Conservation (phyloP, 2,888 invertebrate species). For the Phyllotreta striolata region DNA sequence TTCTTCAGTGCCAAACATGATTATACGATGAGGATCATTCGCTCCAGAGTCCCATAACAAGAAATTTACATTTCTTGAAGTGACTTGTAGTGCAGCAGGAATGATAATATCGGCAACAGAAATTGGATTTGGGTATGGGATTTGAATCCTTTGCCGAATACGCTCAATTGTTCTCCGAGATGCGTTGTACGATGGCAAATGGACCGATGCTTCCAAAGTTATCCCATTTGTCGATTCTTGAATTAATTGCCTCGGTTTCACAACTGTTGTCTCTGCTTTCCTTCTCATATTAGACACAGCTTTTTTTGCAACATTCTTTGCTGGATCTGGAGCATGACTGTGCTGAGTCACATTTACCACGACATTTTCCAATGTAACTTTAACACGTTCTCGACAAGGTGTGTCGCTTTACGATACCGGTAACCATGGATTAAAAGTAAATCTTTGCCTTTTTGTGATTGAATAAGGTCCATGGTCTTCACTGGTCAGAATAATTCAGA, state of each 20-base stretch:
- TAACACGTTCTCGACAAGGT: constrained; percentile 11
- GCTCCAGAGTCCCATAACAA: constrained; percentile 15
- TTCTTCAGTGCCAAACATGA: constrained; percentile 21
- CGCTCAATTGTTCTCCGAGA: constrained; percentile 9
- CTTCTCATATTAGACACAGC: constrained; percentile 7
- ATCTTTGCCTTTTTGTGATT: too few relatives aligned
- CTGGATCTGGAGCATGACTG: constrained; percentile 14
- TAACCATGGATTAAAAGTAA: constrained; percentile 8
- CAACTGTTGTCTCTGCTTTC: constrained; percentile 1
- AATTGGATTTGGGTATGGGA: not conserved
- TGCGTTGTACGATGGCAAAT: constrained; percentile 14
- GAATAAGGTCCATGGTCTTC: too few relatives aligned
- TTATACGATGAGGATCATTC: constrained; percentile 9
- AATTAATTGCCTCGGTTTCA: constrained; percentile 5
- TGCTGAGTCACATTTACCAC: constrained; percentile 5
- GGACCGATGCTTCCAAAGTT: constrained; percentile 13
- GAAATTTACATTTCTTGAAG: constrained; percentile 11
- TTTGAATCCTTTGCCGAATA: constrained; percentile 10
- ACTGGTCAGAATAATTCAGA: too few relatives aligned
- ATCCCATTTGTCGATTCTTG: constrained; percentile 9
- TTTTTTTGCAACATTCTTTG: constrained; percentile 5
- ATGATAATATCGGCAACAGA: not conserved
- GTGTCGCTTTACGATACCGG: not conserved
- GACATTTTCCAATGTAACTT: not conserved
- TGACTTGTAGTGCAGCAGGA: too few relatives aligned